Evolutionary conservation across 37 sponge, comb jelly and placozoan genomes (phyloP), one percentile per base, ranked within the genome.

Genomic region (Bolinopsis microptera): DNA sequence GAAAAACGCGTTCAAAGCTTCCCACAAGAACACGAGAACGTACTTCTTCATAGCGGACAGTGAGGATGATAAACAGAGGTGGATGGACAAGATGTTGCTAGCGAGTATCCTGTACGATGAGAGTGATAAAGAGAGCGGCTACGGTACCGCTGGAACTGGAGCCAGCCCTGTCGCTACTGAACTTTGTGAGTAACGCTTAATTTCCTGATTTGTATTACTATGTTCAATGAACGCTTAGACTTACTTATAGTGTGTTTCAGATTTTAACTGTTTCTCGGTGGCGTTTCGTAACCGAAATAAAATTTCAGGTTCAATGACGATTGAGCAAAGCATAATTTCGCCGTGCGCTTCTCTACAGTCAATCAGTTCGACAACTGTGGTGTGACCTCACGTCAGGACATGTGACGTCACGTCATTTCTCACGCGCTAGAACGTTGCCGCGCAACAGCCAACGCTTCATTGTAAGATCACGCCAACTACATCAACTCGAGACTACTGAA

Each of bases 1-100:
- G 67, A 86, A 86, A 61, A 41, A 86, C 90, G 90, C 90, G 16
- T 86, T 86, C 26, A 86, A 86, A 38, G 90, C 90, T 40, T 86
- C 32, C 67, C 90, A 86, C 67, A 86, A 86, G 67, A 86, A 86
- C 90, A 86, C 90, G 26, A 35, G 90, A 13, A 86, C 90, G 16
- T 86, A 86, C 67, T 86, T 39, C 67, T 86, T 86, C 61, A 39
- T 86, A 18, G 90, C 90, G 30, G 90, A 86, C 30, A 39, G 30
- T 3, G 36, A 27, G 61, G 90, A 86, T 2, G 90, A 86, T 0
- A 39, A 41, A 38, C 90, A 86, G 90, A 27, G 90, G 31, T 86
- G 90, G 90, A 86, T 86, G 90, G 90, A 86, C 61, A 86, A 86
- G 90, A 27, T 86, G 48, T 25, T 41, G 25, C 90, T 86, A 27